phyloP scores from a whole-genome alignment of 1,140 invertebrate species.

The Colletes latitarsis region DNA sequence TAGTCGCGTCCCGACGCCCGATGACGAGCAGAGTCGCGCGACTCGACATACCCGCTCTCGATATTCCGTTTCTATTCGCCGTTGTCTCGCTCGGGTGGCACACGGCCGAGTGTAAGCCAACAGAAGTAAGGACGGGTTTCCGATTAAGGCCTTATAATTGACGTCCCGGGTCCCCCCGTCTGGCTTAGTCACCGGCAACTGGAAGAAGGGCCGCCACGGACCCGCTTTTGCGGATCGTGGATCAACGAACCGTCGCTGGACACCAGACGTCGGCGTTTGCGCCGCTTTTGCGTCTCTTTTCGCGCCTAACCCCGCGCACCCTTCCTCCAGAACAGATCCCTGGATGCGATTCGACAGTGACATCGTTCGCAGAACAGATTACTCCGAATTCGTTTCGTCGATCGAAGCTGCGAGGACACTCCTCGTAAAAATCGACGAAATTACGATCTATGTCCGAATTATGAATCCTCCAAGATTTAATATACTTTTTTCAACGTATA shows the following conservation, averaged over 20 bases:
- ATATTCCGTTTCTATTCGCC: slow-evolving; percentile 57
- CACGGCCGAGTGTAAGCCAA: slow-evolving; percentile 71
- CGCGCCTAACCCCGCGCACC: slow-evolving; percentile 53
- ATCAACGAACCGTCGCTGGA: slow-evolving; percentile 74
- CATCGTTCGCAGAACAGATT: too few relatives aligned
- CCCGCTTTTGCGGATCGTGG: slow-evolving; percentile 70
- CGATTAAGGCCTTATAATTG: slow-evolving; percentile 80
- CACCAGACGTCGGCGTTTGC: slow-evolving; percentile 28
- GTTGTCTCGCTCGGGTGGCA: slow-evolving; percentile 61
- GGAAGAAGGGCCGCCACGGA: slow-evolving; percentile 67
- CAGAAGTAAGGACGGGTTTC: slow-evolving; percentile 80
- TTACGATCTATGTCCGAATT: too few relatives aligned
- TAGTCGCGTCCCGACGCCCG: too few relatives aligned
- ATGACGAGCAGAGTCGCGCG: slow-evolving; percentile 10
- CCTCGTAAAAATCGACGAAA: too few relatives aligned
- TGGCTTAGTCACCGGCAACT: slow-evolving; percentile 76
- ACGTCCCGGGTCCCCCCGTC: slow-evolving; percentile 73
- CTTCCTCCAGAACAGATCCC: slow-evolving; percentile 14
- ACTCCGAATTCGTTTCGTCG: too few relatives aligned
- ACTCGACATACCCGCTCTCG: slow-evolving; percentile 26
- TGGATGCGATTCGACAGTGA: too few relatives aligned
- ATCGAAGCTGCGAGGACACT: too few relatives aligned
- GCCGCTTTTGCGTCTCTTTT: slow-evolving; percentile 40
- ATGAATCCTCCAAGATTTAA: too few relatives aligned
- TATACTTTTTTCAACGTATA: too few relatives aligned